Conservation (phyloP, 2,888 invertebrate genomes). For the Agrotis clavis region DNA sequence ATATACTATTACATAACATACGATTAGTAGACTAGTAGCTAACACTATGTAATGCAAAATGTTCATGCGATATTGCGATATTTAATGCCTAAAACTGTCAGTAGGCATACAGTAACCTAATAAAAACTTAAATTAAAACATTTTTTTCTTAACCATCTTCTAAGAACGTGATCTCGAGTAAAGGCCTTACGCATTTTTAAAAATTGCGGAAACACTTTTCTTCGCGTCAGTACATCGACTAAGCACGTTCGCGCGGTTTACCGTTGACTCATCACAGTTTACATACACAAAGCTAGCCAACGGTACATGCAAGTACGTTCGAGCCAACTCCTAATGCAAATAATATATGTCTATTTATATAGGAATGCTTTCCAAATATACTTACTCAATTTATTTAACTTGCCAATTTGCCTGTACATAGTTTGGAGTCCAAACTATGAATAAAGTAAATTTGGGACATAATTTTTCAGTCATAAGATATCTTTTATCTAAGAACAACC, state of each 20-base stretch:
- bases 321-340: constrained; percentile 14
- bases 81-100: too few relatives aligned
- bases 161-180: neutral
- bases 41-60: too few relatives aligned
- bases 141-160: neutral
- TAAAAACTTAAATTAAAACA: neutral
- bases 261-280: constrained; percentile 70
- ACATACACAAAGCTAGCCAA: constrained; percentile 61
- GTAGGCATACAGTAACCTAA: too few relatives aligned
- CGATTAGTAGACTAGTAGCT: too few relatives aligned
- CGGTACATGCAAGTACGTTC: constrained; percentile 58
- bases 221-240: constrained; percentile 46
- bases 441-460: too few relatives aligned
- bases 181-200: too few relatives aligned
- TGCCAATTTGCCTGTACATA: too few relatives aligned
- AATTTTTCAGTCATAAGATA: too few relatives aligned
- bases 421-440: too few relatives aligned
- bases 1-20: neutral
- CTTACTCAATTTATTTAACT: too few relatives aligned
- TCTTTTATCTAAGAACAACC: too few relatives aligned
- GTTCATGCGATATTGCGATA: too few relatives aligned
- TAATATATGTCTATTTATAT: neutral
- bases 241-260: constrained; percentile 70
- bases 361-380: constrained; percentile 13
- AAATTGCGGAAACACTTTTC: constrained; percentile 26